Evolutionary conservation across 2,797 vertebrate genomes (phyloP).

Genomic region (Eidolon dupreanum): DNA sequence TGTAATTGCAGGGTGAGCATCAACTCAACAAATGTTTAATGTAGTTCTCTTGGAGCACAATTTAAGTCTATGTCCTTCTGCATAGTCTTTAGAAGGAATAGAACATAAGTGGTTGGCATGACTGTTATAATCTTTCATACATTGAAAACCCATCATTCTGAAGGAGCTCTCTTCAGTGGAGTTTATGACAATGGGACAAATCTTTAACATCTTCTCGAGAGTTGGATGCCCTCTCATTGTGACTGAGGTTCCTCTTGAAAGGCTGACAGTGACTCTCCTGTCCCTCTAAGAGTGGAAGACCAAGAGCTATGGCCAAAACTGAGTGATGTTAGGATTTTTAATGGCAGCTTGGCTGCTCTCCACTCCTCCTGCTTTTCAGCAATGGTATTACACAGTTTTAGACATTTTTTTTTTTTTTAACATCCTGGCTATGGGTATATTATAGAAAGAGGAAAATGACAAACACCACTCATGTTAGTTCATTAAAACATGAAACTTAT

Average conservation of each 20-base stretch:
- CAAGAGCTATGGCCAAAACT: background rate
- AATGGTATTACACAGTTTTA: background rate
- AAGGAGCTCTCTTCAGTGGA: background rate
- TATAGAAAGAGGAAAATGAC: slow-evolving; percentile 19
- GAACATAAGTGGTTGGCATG: background rate
- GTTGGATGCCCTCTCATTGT: background rate
- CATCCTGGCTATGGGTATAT: background rate
- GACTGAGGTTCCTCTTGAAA: background rate
- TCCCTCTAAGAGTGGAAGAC: background rate
- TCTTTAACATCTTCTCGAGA: background rate
- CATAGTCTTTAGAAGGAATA: background rate
- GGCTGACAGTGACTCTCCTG: no score
- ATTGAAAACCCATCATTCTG: background rate
- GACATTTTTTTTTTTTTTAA: background rate
- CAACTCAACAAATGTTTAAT: background rate
- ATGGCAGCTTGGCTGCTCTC: background rate
- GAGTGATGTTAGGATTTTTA: background rate
- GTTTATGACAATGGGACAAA: background rate
- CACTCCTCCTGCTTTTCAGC: background rate
- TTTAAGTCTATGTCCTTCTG: background rate
- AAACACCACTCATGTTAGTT: background rate
- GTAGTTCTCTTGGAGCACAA: background rate
- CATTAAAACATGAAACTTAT: slow-evolving; percentile 39
- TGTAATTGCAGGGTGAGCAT: background rate
- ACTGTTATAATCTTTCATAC: background rate